Evolutionary conservation across 92 coral and sea anemone species (phyloP), one percentile per base, ranked within the genome.

Genomic region (Paragorgia papillata): DNA sequence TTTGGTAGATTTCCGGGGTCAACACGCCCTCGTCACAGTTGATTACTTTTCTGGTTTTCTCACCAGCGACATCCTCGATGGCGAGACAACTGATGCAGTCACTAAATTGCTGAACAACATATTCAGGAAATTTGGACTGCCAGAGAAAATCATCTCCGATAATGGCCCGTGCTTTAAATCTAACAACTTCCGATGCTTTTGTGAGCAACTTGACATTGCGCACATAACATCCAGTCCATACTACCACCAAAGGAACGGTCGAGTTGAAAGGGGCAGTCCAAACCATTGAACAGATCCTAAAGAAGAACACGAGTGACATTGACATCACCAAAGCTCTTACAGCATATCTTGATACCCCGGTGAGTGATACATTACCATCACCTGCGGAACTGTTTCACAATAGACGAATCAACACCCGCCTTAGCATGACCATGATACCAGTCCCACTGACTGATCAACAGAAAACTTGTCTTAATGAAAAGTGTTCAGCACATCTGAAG

Each of bases 151-250:
- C 76, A 76, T 79, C 29, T 86, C 87, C 0, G 79, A 82, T 82
- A 86, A 82, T 77, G 87, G 90, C 59, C 87, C 87, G n/a, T 82
- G 90, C 79, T 83, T 87, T 79, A 59, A 15, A 48, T 82, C 90
- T 40, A 64, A 81, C n/a, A n/a, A n/a, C n/a, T n/a, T n/a, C n/a
- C n/a, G n/a, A n/a, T n/a, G n/a, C n/a, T n/a, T n/a, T n/a, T n/a
- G n/a, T n/a, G n/a, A n/a, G n/a, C 2, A 71, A 69, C 87, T 78
- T 40, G 76, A 87, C 74, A 79, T 61, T 53, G 90, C 62, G 46
- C 79, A 86, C 49, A 41, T 57, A 25, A 86, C 90, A 26, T 86
- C 90, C 33, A 82, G 82, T 51, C 90, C 77, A 56, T 37, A 82
- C 76, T 56, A 82, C 26, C 86, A 76, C 56, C 85, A 79, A 55